These are phyloP conservation scores for Agelastica alni DNA, from an alignment of 2,888 invertebrate genomes.

Conservation along the genomic window DNA sequence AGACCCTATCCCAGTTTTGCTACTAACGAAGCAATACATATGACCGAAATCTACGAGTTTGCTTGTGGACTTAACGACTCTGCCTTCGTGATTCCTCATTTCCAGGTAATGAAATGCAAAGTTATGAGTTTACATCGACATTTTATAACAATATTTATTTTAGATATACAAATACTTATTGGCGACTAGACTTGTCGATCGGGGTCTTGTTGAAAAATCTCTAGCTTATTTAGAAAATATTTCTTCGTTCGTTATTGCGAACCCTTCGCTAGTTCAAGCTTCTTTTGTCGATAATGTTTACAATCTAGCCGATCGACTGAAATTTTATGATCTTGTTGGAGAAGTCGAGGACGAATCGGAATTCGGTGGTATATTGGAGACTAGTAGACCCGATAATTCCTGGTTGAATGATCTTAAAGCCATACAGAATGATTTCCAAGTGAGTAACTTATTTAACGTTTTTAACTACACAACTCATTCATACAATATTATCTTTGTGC, in stretches of 20 bases:
- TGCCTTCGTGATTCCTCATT: constrained; percentile 71
- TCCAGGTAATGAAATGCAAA: constrained; percentile 70
- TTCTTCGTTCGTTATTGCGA: constrained; percentile 66
- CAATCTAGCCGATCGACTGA: constrained; percentile 55
- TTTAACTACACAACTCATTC: too few species aligned
- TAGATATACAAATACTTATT: constrained; percentile 85
- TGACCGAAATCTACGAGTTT: constrained; percentile 95
- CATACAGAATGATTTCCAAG: constrained; percentile 56
- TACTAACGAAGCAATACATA: constrained; percentile 83
- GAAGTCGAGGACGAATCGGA: constrained; percentile 49
- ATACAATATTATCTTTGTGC: too few species aligned
- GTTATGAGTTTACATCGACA: neutral
- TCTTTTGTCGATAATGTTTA: constrained; percentile 61
- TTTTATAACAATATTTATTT: constrained; percentile 30
- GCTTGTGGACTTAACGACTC: constrained; percentile 80
- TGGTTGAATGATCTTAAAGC: constrained; percentile 64
- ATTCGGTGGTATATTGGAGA: constrained; percentile 45
- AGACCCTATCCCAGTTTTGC: constrained; percentile 70
- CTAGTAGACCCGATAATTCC: constrained; percentile 58
- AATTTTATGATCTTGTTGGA: constrained; percentile 54
- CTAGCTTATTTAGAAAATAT: constrained; percentile 84
- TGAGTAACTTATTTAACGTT: too few species aligned
- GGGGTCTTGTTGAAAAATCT: constrained; percentile 79
- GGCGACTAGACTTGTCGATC: constrained; percentile 76
- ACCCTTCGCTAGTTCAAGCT: constrained; percentile 60